Percentiles rank a stretch among this genome's conserved stretches.
Evolutionary conservation across 35 echinoderm and acorn worm species (phyloP).

Genomic region (Heliocidaris tuberculata): DNA sequence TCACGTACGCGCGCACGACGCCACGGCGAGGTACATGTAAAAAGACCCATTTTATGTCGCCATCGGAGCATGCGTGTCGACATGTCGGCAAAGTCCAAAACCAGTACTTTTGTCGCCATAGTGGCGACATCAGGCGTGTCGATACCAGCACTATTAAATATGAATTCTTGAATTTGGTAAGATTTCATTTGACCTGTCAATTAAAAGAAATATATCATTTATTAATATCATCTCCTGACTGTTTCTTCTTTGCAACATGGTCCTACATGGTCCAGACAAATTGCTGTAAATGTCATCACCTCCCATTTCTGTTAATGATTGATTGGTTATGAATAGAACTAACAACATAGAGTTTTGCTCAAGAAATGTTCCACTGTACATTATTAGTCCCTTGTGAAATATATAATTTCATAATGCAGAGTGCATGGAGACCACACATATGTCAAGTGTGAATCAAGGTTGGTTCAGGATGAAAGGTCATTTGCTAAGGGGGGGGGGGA

Average conservation of each 20-base stretch:
- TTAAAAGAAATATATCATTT: not conserved
- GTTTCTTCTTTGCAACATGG: not conserved
- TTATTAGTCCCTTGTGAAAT: not conserved
- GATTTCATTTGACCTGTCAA: not conserved
- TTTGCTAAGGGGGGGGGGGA: too few relatives aligned
- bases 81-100: too few relatives aligned
- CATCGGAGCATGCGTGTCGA: too few relatives aligned
- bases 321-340: not conserved
- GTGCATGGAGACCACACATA: not conserved
- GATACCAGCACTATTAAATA: too few relatives aligned
- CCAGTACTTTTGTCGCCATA: too few relatives aligned
- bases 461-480: too few relatives aligned
- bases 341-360: not conserved
- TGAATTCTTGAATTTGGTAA: not conserved
- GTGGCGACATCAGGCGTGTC: too few relatives aligned
- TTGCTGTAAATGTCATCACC: not conserved
- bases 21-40: too few relatives aligned
- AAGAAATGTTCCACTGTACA: not conserved
- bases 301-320: not conserved
- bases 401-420: not conserved
- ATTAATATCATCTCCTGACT: not conserved
- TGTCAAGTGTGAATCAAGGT: not conserved
- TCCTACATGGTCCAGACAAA: not conserved
- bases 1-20: too few relatives aligned
- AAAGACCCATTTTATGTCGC: too few relatives aligned